phyloP scores from a whole-genome alignment of 2,797 vertebrate species.

The Trichosurus vulpecula region DNA sequence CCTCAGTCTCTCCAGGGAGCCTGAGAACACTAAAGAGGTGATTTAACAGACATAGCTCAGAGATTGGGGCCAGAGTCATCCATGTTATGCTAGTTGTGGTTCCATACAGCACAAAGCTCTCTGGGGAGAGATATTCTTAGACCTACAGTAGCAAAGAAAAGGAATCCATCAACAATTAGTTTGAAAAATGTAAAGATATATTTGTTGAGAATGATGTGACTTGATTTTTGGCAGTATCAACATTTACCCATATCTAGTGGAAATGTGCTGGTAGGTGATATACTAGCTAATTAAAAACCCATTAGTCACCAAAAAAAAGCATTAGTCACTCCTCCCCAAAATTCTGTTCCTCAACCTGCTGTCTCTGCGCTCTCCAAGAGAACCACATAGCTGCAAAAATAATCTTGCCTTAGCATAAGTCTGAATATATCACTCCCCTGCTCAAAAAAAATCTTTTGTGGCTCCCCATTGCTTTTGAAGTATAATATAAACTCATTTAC shows the following conservation, averaged over 20 bases:
- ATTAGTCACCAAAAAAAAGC: neutral
- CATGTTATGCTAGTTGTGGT: neutral
- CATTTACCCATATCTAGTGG: neutral
- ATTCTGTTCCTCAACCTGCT: neutral
- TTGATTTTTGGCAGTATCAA: neutral
- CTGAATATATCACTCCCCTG: neutral
- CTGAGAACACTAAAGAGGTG: neutral
- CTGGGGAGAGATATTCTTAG: neutral
- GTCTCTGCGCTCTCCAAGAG: neutral
- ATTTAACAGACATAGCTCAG: neutral
- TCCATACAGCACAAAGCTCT: neutral
- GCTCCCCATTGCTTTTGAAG: neutral
- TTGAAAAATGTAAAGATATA: neutral
- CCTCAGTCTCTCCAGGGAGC: neutral
- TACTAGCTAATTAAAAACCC: neutral
- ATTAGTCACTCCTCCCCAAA: neutral
- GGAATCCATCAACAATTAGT: neutral
- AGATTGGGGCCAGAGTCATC: neutral
- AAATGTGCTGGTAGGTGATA: neutral
- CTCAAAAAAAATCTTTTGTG: neutral
- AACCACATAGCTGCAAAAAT: neutral
- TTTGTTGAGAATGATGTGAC: neutral
- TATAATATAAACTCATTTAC: neutral
- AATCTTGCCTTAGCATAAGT: neutral
- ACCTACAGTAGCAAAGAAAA: neutral